Base-by-base conservation (phyloP, 2,888 invertebrate species). In the Archaeoteleia sp. region DNA sequence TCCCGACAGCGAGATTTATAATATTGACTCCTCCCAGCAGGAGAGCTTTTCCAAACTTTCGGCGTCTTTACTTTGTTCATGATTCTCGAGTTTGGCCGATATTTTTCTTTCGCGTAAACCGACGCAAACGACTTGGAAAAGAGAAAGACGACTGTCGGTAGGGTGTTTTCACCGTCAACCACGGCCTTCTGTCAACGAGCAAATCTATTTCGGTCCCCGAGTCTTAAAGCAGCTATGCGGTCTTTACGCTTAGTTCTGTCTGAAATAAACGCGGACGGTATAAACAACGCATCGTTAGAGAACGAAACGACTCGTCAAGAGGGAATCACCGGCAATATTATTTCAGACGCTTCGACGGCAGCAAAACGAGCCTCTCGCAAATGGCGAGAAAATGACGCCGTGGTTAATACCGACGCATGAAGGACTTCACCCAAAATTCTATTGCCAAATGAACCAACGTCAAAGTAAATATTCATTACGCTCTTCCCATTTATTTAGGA, bases 151-250 rank as follows among this genome's bases (percentile, higher is more conserved):
- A 43, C 30, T 54, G 40, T 15, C 1, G 20, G 13, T 20, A 6
- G 10, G 39, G 37, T 9, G 30, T 29, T 30, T 49, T 57, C 55
- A 20, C 42, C 49, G 12, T 34, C 53, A 57, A 65, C 30, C 55
- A 34, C 51, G 60, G 25, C 65, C 37, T 20, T 45, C 70, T 63
- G 73, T 76, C 73, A 68, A 69, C 74, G 69, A 48, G 61, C 13
- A 51, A 53, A 45, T 70, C 79, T 78, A 79, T 79, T 80, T 78
- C 69, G 45, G 76, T 74, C 67, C 60, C 10, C n/a, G n/a, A 35
- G 27, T 57, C 58, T 15, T 10, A 9, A 14, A 35, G 4, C 15
- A n/a, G 35, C 23, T 30, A 1, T 27, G 25, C 17, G 39, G 32
- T 27, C 32, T 40, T 42, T 51, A 9, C 39, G 12, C 8, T 51